A percentile compares a stretch with the other conserved stretches of the same genome.
phyloP scores from a whole-genome alignment of 2,888 invertebrate species.

The Tipula helvola region DNA sequence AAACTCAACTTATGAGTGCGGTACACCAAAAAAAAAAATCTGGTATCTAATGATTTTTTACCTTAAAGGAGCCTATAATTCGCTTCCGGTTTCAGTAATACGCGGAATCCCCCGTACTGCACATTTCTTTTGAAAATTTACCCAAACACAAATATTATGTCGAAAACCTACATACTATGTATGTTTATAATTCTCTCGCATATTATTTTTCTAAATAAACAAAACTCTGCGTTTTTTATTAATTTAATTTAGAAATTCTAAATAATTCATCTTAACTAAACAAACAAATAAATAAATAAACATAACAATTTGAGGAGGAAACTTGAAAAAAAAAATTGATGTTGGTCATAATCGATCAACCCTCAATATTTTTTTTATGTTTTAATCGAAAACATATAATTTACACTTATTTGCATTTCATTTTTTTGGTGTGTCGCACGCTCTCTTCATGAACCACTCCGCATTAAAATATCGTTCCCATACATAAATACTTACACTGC shows the following conservation, averaged over 20 bases:
- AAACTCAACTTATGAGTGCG: too few relatives aligned
- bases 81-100: too few relatives aligned
- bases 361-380: neutral
- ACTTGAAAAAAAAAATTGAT: neutral
- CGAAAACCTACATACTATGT: neutral
- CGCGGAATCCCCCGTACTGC: too few relatives aligned
- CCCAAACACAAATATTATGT: too few relatives aligned
- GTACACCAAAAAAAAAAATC: too few relatives aligned
- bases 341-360: conserved; percentile 4
- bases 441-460: neutral
- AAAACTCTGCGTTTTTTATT: neutral
- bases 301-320: neutral
- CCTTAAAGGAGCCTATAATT: too few relatives aligned
- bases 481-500: neutral
- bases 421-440: neutral
- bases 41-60: too few relatives aligned
- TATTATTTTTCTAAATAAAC: neutral
- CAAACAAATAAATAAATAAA: neutral
- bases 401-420: neutral
- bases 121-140: too few relatives aligned
- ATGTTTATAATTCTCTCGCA: neutral
- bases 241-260: neutral
- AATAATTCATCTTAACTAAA: neutral
- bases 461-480: neutral
- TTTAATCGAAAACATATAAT: neutral